Evolutionary conservation across 2,113 vertebrate species (phyloP), one percentile per base, ranked within the genome.

Genomic region (Suncus etruscus): DNA sequence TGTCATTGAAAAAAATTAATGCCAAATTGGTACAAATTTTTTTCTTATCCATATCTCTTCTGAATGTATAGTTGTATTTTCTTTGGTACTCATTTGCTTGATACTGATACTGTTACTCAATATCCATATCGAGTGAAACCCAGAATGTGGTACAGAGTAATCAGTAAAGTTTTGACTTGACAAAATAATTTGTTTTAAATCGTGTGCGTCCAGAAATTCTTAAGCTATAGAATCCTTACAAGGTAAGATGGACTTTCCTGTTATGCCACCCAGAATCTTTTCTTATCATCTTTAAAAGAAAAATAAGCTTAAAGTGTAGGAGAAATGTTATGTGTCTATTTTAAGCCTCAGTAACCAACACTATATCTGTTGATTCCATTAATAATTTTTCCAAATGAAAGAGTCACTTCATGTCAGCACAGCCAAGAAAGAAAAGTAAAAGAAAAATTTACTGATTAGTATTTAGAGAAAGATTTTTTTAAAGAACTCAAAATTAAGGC

Each of bases 381-480:
- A 91, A 73, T 11, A 87, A 47, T 51, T 86, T 80, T 68, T 29
- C 39, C 25, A 65, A 74, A 50, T 89, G 58, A 95, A 68, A 61
- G 65, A 7, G 1, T 8, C 70, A 87, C 16, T 85, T 8, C 45
- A 22, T 0, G 58, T 81, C 39, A 39, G 20, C 63, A 65, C 31
- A 16, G 25, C 58, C 8, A 12, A 80, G 76, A 51, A 83, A 48
- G 47, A 79, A 85, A 47, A 39, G 10, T 5, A 73, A 6, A 4
- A 22, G 31, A 77, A 45, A 39, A 48, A 8, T 89, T 87, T 86
- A 9, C 6, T 65, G 29, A 89, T 27, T 73, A n/a, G 3, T 51
- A 8, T 82, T 93, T 74, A 63, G 45, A 58, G 51, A 84, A 68
- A 86, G n/a, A 61, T 51, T 91, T 77, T 92, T 39, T 16, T 61